A percentile compares a stretch with the other conserved stretches of the same genome.
Evolutionary conservation across 2,888 invertebrate species (phyloP).

Genomic region (Brachylomia viminalis): DNA sequence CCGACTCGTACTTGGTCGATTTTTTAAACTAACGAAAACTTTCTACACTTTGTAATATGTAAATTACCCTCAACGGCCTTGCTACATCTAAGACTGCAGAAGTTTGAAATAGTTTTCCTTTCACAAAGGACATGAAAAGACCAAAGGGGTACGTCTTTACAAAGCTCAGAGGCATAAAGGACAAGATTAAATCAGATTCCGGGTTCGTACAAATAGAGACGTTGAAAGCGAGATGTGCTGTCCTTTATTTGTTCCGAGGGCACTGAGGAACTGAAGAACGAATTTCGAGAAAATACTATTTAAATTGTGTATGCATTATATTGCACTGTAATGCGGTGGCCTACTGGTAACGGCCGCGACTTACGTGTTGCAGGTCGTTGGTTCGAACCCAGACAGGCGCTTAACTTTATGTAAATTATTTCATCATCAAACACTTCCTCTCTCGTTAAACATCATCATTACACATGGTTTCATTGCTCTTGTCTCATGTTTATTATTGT

Average conservation of each 20-base stretch:
- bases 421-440: no score
- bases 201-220: slow-evolving; percentile 28
- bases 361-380: no score
- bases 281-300: no score
- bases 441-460: no score
- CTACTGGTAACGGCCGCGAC: no score
- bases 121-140: slow-evolving; percentile 27
- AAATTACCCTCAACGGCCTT: neutral
- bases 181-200: slow-evolving; percentile 45
- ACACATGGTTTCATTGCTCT: no score
- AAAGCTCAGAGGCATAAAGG: slow-evolving; percentile 15
- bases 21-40: neutral
- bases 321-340: no score
- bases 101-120: slow-evolving; percentile 41
- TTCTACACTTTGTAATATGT: neutral
- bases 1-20: no score
- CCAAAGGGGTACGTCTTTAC: slow-evolving; percentile 21
- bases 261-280: neutral
- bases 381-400: no score
- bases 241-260: slow-evolving; percentile 26
- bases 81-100: neutral
- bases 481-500: no score
- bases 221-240: slow-evolving; percentile 15
- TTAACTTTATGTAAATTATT: no score
- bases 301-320: no score